A percentile compares a stretch with the other conserved stretches of the same genome.
phyloP scores from a whole-genome alignment of 2,888 invertebrate species.

The Xanthia icteritia region DNA sequence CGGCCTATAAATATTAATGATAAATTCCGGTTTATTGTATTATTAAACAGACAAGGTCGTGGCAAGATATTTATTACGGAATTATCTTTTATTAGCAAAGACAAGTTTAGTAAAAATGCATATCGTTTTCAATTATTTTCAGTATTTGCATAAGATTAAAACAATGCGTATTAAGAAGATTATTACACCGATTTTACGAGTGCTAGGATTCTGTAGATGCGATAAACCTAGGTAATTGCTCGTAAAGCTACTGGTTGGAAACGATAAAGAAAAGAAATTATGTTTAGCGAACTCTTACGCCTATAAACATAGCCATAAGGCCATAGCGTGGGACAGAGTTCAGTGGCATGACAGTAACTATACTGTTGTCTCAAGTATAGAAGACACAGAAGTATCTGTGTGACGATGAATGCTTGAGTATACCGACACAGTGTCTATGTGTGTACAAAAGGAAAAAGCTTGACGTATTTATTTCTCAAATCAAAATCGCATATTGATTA shows the following conservation, averaged over 20 bases:
- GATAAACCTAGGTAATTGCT: slow-evolving; percentile 71
- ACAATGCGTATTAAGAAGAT: slow-evolving; percentile 21
- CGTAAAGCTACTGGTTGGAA: slow-evolving; percentile 64
- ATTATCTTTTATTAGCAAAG: slow-evolving; percentile 12
- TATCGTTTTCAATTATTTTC: background rate
- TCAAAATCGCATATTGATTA: slow-evolving; percentile 11
- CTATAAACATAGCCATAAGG: slow-evolving; percentile 38
- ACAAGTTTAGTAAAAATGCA: background rate
- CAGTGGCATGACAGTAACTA: slow-evolving; percentile 48
- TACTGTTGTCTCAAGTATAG: slow-evolving; percentile 33
- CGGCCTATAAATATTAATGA: slow-evolving; percentile 53
- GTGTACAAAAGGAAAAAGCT: slow-evolving; percentile 6
- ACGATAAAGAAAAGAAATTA: slow-evolving; percentile 57
- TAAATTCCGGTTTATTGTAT: slow-evolving; percentile 49
- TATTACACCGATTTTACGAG: slow-evolving; percentile 43
- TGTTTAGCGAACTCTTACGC: slow-evolving; percentile 44
- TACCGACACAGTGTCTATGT: slow-evolving; percentile 13
- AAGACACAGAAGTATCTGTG: background rate
- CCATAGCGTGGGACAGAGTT: slow-evolving; percentile 53
- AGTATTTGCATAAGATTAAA: slow-evolving; percentile 18
- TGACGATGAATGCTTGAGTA: slow-evolving; percentile 4
- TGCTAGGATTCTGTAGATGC: slow-evolving; percentile 61
- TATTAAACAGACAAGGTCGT: slow-evolving; percentile 33
- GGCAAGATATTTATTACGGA: slow-evolving; percentile 5
- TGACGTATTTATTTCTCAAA: slow-evolving; percentile 14